Base-by-base conservation (phyloP, 92 coral and sea anemone genomes). In the Actinostola sp. region DNA sequence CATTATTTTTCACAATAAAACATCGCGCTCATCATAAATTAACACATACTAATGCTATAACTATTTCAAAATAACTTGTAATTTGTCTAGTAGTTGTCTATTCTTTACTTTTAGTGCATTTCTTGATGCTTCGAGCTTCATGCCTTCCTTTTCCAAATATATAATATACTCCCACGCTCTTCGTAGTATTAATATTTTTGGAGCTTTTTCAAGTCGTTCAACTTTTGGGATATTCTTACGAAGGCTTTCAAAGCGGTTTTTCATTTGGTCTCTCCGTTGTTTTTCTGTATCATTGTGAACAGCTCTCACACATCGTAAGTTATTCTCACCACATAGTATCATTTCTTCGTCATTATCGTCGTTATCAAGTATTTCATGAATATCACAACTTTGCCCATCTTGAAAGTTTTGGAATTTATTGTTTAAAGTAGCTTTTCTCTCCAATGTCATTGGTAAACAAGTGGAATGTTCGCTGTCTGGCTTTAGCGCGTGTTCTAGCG, bases 211-310 rank as follows among this genome's bases (percentile, higher is more conserved):
- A 26, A 33, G 24, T 16, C 21, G 30, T 28, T 73, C 69, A 17
- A 73, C 53, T 73, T 48, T 73, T 5, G 79, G 79, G 6, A 60
- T 73, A 49, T 31, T 49, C 34, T 61, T 62, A 0, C 79, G 70
- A 30, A 73, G 70, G 21, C n/a, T 42, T 32, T 73, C 79, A 60
- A 73, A 73, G 11, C 79, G 67, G 14, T 3, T 12, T 34, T 73
- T 73, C 79, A 73, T 73, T 17, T 73, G 59, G 24, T 73, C 70
- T 32, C 79, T 46, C 16, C 79, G 10, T 31, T 73, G 70, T 61
- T 73, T 73, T 51, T 73, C 79, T 7, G 66, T 60, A 25, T 60
- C 79, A 24, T 73, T 73, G 61, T 73, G 79, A 34, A 19, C 31
- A 3, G 30, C 58, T 68, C 42, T 68, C 3, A 41, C n/a, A 33